phyloP scores from a whole-genome alignment of 2,888 invertebrate genomes.

The Plemyria rubiginata region DNA sequence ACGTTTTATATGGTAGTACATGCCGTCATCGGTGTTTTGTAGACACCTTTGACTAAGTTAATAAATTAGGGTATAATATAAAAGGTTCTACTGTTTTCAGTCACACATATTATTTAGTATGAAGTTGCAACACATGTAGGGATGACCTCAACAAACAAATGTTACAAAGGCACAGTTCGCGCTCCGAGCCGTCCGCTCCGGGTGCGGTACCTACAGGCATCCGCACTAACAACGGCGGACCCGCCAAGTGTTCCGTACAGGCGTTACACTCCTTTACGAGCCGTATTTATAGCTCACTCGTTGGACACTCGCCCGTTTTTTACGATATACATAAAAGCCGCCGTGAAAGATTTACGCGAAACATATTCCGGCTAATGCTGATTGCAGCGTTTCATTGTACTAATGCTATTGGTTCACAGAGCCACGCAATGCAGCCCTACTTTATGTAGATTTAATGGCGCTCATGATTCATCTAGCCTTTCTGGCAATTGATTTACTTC shows the following conservation, averaged over 20 bases:
- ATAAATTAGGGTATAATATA: neutral
- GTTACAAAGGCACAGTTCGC: slow-evolving; percentile 10
- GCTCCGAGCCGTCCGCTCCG: neutral
- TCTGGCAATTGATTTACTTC: slow-evolving; percentile 17
- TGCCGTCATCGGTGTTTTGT: neutral
- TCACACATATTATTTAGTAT: neutral
- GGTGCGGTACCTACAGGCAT: slow-evolving; percentile 20
- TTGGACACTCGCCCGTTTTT: slow-evolving; percentile 79
- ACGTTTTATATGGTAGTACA: neutral
- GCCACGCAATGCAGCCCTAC: slow-evolving; percentile 35
- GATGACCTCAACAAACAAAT: slow-evolving; percentile 14
- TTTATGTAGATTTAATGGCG: slow-evolving; percentile 53
- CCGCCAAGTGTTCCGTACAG: slow-evolving; percentile 33
- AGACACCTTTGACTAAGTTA: neutral
- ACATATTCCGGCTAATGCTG: slow-evolving; percentile 82
- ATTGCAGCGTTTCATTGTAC: slow-evolving; percentile 65
- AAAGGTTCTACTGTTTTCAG: neutral
- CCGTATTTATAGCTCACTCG: slow-evolving; percentile 76
- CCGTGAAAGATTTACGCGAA: slow-evolving; percentile 82
- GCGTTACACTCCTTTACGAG: slow-evolving; percentile 64
- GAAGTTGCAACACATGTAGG: neutral
- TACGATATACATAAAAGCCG: slow-evolving; percentile 83
- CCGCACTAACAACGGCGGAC: slow-evolving; percentile 18
- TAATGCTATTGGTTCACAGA: slow-evolving; percentile 61
- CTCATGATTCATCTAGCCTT: slow-evolving; percentile 9